These are phyloP conservation scores for Drosophila littoralis DNA, from an alignment of 1,140 invertebrate species.

Conservation along the genomic window DNA sequence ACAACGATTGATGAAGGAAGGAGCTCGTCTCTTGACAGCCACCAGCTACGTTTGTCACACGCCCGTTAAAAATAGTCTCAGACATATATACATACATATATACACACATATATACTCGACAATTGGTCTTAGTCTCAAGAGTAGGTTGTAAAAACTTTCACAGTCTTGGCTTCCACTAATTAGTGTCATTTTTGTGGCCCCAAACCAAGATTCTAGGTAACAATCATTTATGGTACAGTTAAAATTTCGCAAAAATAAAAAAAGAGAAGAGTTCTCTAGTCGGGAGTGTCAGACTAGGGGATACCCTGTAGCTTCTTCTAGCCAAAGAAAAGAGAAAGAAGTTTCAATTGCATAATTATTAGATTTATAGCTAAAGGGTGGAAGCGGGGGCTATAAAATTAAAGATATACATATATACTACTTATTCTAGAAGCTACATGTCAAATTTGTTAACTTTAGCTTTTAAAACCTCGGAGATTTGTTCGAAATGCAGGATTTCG, in stretches of 20 bases:
- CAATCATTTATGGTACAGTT: not conserved
- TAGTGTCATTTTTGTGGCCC: constrained; percentile 28
- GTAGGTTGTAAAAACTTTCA: constrained; percentile 28
- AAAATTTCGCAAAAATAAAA: not conserved
- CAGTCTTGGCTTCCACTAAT: constrained; percentile 26
- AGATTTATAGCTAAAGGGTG: too few species aligned
- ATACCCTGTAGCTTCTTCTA: too few species aligned
- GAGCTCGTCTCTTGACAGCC: constrained; percentile 55
- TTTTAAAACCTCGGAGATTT: too few species aligned
- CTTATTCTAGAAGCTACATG: too few species aligned
- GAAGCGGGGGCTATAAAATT: too few species aligned
- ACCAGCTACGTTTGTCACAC: constrained; percentile 65
- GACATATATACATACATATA: constrained; percentile 13
- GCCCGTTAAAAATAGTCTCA: constrained; percentile 17
- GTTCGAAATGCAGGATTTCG: too few species aligned
- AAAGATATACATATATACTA: too few species aligned
- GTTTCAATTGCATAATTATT: too few species aligned
- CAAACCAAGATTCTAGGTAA: constrained; percentile 37
- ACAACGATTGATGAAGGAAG: constrained; percentile 54
- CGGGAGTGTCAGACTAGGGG: too few species aligned
- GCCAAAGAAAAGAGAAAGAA: too few species aligned
- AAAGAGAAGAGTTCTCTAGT: not conserved
- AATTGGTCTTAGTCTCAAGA: not conserved
- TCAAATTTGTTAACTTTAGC: too few species aligned
- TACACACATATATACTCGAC: constrained; percentile 4